phyloP scores from a whole-genome alignment of 2,888 invertebrate genomes.

The Trissonchulus latispiculum region DNA sequence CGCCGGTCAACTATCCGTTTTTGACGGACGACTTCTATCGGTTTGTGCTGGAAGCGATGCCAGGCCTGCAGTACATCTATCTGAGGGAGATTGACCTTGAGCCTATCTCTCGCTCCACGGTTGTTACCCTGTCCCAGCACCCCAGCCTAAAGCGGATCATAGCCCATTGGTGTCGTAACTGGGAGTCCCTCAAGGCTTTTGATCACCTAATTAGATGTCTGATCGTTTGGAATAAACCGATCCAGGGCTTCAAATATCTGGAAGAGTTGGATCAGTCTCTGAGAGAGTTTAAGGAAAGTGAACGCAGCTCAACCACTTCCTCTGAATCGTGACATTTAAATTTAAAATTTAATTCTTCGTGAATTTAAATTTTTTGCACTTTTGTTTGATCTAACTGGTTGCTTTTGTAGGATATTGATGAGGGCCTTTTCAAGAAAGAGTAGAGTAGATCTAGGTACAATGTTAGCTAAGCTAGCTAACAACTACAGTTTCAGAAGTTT shows the following conservation, averaged over 20 bases:
- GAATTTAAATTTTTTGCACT: too few relatives aligned
- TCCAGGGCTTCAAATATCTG: conserved; percentile 33
- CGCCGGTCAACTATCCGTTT: conserved; percentile 43
- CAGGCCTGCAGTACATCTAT: conserved; percentile 38
- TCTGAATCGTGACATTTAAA: too few relatives aligned
- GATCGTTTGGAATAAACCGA: conserved; percentile 42
- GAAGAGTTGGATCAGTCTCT: conserved; percentile 6
- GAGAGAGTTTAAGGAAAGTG: too few relatives aligned
- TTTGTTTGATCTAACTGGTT: too few relatives aligned
- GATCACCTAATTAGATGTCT: conserved; percentile 37
- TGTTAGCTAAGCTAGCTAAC: too few relatives aligned
- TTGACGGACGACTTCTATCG: conserved; percentile 40
- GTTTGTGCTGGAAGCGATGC: conserved; percentile 34
- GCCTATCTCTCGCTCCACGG: neutral
- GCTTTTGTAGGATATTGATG: too few relatives aligned
- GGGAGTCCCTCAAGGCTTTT: conserved; percentile 41
- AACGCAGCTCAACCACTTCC: too few relatives aligned
- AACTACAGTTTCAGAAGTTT: too few relatives aligned
- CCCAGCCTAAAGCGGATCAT: conserved; percentile 10
- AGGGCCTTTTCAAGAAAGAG: too few relatives aligned
- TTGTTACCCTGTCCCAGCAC: neutral
- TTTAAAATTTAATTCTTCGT: too few relatives aligned
- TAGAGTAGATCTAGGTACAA: too few relatives aligned
- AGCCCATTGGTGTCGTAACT: conserved; percentile 38
- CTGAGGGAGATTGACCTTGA: conserved; percentile 42